These are phyloP conservation scores for Melanaphis sacchari DNA, from an alignment of 1,140 invertebrate genomes.

Conservation along the genomic window DNA sequence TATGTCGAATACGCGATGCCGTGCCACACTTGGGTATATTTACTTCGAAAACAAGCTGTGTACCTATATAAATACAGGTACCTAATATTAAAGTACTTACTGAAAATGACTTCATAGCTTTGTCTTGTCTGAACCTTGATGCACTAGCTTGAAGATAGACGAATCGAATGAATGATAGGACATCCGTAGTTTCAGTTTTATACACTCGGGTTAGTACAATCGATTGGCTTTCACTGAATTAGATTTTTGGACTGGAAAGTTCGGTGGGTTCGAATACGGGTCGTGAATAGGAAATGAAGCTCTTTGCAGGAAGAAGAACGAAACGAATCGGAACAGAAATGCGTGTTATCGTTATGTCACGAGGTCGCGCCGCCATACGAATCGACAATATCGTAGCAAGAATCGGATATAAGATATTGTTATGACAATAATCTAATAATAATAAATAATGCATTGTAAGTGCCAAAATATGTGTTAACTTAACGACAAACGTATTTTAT, in stretches of 20 bases:
- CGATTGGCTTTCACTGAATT: constrained; percentile 54
- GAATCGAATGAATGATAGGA: constrained; percentile 19
- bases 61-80: neutral
- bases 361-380: neutral
- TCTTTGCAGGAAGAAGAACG: constrained; percentile 5
- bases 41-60: neutral
- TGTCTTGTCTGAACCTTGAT: neutral
- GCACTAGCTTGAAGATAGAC: neutral
- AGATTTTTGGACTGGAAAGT: constrained; percentile 51
- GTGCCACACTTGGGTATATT: neutral
- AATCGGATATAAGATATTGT: neutral
- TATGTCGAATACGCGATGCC: neutral
- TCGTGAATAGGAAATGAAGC: constrained; percentile 48
- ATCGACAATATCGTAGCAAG: neutral
- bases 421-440: neutral
- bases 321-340: constrained; percentile 23
- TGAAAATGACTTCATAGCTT: constrained; percentile 27
- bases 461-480: constrained; percentile 41
- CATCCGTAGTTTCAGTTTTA: constrained; percentile 28
- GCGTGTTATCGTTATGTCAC: constrained; percentile 24
- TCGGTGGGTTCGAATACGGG: neutral
- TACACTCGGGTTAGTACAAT: neutral
- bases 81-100: constrained; percentile 17
- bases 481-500: neutral
- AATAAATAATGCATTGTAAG: neutral